Percentiles rank a stretch among this genome's conserved stretches.
These are phyloP conservation scores for Trachurus trachurus DNA, from an alignment of 2,797 vertebrate species.

Conservation along the genomic window DNA sequence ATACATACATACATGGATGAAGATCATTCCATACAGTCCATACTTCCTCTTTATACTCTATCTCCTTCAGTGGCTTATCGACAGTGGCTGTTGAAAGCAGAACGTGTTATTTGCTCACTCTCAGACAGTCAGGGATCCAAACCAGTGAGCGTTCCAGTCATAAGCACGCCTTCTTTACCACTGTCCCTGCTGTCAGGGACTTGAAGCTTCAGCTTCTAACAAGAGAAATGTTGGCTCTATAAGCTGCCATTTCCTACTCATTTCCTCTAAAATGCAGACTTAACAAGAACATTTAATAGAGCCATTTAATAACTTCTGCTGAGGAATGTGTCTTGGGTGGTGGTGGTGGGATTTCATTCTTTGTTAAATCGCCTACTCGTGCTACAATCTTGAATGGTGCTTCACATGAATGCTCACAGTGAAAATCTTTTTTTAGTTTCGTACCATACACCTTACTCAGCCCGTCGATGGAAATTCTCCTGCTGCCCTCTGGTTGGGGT, in stretches of 20 bases:
- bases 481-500: conserved; percentile 7
- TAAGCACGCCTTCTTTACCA: conserved; percentile 28
- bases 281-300: conserved; percentile 53
- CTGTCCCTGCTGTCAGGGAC: conserved; percentile 43
- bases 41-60: background rate
- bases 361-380: conserved; percentile 21
- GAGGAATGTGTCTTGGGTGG: conserved; percentile 7
- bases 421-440: conserved; percentile 14
- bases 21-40: no score
- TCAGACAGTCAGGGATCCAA: conserved; percentile 42
- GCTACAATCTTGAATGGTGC: conserved; percentile 1
- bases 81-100: conserved; percentile 38
- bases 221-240: conserved; percentile 19
- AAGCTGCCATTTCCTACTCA: conserved; percentile 43
- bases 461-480: conserved; percentile 10
- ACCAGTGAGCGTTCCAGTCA: conserved; percentile 60
- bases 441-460: conserved; percentile 11
- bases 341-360: conserved; percentile 8
- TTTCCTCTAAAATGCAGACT: conserved; percentile 33
- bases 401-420: conserved; percentile 8
- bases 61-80: conserved; percentile 38
- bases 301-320: conserved; percentile 41
- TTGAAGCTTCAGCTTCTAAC: conserved; percentile 23
- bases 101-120: conserved; percentile 41
- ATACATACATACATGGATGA: no score